phyloP scores from a whole-genome alignment of 92 coral and sea anemone genomes.

The Palythoa caribaeorum region DNA sequence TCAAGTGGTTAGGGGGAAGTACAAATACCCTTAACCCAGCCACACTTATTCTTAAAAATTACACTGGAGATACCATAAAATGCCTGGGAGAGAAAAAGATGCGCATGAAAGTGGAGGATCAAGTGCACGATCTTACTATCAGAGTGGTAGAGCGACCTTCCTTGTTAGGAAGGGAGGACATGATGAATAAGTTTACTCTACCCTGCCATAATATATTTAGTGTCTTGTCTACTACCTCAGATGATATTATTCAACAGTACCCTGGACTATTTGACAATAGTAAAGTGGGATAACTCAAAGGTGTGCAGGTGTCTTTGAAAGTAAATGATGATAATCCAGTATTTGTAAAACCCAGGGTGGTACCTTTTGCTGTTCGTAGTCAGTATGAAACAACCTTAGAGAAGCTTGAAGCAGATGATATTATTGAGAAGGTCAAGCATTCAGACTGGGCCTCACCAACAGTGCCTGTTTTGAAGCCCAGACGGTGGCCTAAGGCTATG shows the following conservation, averaged over 20 bases:
- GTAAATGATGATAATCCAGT: too few relatives aligned
- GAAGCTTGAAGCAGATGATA: constrained; percentile 60
- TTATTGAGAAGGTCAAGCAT: constrained; percentile 50
- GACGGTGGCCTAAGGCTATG: constrained; percentile 52
- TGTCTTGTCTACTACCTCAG: too few relatives aligned
- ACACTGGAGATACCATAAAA: constrained; percentile 48
- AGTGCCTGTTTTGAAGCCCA: constrained; percentile 60
- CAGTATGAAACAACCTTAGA: too few relatives aligned
- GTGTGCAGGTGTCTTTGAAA: too few relatives aligned
- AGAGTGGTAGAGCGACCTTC: constrained; percentile 65
- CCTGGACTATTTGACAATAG: too few relatives aligned
- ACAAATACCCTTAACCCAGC: constrained; percentile 48
- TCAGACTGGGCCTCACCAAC: constrained; percentile 57
- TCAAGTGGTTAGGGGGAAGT: constrained; percentile 52
- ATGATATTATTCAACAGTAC: too few relatives aligned
- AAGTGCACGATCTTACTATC: constrained; percentile 29
- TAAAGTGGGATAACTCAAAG: too few relatives aligned
- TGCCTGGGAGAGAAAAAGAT: constrained; percentile 57
- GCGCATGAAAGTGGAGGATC: constrained; percentile 52
- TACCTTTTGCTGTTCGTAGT: too few relatives aligned
- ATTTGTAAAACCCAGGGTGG: too few relatives aligned
- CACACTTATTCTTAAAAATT: constrained; percentile 51
- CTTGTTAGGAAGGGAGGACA: constrained; percentile 51
- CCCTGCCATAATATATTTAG: too few relatives aligned
- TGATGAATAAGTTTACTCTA: too few relatives aligned